A percentile compares a stretch with the other conserved stretches of the same genome.
phyloP scores from a whole-genome alignment of 2,797 vertebrate species.

The Pipistrellus nathusii region DNA sequence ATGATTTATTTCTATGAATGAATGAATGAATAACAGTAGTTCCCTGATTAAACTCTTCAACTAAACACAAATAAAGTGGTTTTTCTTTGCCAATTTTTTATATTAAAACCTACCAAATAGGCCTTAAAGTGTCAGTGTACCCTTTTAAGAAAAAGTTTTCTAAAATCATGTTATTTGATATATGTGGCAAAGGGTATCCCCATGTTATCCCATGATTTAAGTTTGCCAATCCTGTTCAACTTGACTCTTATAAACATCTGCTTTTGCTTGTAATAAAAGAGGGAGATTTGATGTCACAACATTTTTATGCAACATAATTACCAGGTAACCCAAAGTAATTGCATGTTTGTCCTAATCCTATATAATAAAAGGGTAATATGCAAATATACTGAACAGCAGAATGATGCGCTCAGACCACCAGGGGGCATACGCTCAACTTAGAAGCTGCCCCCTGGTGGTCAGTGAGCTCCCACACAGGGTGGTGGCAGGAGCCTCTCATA shows the following conservation, averaged over 20 bases:
- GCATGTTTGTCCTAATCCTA: not conserved
- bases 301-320: not conserved
- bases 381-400: too few relatives aligned
- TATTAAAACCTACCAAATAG: not conserved
- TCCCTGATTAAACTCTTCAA: not conserved
- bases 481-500: too few relatives aligned
- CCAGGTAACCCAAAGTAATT: not conserved
- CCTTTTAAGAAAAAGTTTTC: not conserved
- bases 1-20: not conserved
- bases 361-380: too few relatives aligned
- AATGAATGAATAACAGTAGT: not conserved
- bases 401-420: too few relatives aligned
- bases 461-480: too few relatives aligned
- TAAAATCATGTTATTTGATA: not conserved
- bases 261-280: not conserved
- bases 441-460: too few relatives aligned
- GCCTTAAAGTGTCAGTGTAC: not conserved
- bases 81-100: not conserved
- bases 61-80: not conserved
- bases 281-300: not conserved
- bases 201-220: not conserved
- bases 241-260: not conserved
- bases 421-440: too few relatives aligned
- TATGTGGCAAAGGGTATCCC: not conserved
- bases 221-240: not conserved